A percentile compares a stretch with the other conserved stretches of the same genome.
Evolutionary conservation across 2,797 vertebrate species (phyloP).

Genomic region (Anabas testudineus): DNA sequence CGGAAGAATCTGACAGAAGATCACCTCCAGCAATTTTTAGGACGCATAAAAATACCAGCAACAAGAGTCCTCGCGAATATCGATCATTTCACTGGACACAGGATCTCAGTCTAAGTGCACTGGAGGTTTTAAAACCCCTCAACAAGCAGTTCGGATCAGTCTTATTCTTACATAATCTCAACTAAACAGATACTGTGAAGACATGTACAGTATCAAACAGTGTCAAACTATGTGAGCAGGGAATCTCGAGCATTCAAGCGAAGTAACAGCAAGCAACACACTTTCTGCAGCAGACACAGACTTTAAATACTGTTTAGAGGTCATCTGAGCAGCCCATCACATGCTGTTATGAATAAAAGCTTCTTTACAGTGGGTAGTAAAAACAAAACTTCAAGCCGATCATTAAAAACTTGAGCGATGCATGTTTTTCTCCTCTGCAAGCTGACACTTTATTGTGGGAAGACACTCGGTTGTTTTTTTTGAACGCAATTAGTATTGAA

Average conservation of each 20-base stretch:
- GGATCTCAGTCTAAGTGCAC: not conserved
- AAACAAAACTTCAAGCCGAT: constrained; percentile 7
- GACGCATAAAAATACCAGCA: too few species aligned
- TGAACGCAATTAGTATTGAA: constrained; percentile 39
- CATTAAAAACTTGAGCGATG: constrained; percentile 5
- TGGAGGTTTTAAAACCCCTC: not conserved
- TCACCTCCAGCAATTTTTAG: not conserved
- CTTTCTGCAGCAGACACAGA: not conserved
- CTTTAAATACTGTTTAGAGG: not conserved
- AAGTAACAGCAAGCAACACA: not conserved
- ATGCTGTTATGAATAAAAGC: constrained; percentile 11
- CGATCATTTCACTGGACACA: too few species aligned
- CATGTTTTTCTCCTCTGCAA: not conserved
- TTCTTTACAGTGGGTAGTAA: not conserved
- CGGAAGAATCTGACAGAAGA: constrained; percentile 23
- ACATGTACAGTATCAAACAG: not conserved
- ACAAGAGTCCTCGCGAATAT: too few species aligned
- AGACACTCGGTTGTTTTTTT: not conserved
- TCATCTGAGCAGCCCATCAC: constrained; percentile 4
- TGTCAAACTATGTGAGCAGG: not conserved
- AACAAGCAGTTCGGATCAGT: not conserved
- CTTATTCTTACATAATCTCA: not conserved
- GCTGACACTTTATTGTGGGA: not conserved
- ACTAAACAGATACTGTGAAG: not conserved
- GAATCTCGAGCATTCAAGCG: not conserved